Percentiles rank a stretch among this genome's conserved stretches.
phyloP scores from a whole-genome alignment of 2,113 vertebrate genomes.

The Sciurus niger region DNA sequence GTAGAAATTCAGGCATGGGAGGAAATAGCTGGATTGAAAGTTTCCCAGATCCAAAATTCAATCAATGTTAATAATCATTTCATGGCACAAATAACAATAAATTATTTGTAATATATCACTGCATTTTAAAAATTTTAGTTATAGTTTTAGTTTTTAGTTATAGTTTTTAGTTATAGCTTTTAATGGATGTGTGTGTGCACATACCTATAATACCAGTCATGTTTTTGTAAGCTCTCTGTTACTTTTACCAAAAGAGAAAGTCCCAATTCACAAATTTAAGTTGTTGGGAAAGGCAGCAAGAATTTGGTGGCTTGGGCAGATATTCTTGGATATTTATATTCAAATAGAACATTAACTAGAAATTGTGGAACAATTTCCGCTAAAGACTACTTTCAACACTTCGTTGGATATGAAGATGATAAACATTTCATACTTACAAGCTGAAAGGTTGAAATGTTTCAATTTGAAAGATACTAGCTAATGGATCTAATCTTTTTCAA shows the following conservation, averaged over 20 bases:
- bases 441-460: constrained; percentile 49
- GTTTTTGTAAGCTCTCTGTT: not conserved
- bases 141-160: constrained; percentile 17
- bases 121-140: constrained; percentile 24
- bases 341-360: constrained; percentile 38
- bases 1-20: not conserved
- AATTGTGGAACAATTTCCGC: constrained; percentile 46
- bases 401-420: constrained; percentile 8
- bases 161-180: constrained; percentile 27
- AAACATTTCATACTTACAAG: constrained; percentile 55
- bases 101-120: constrained; percentile 20
- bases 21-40: not conserved
- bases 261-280: constrained; percentile 40
- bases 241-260: not conserved
- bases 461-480: constrained; percentile 27
- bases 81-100: not conserved
- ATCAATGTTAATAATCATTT: not conserved
- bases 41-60: not conserved
- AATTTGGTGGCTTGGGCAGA: constrained; percentile 44
- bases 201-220: too few species aligned
- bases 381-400: constrained; percentile 38
- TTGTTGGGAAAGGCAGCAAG: constrained; percentile 9
- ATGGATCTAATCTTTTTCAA: constrained; percentile 41
- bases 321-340: constrained; percentile 15
- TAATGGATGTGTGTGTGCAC: not conserved